These are phyloP conservation scores for Bufo bufo DNA, from an alignment of 2,113 vertebrate species.

Conservation along the genomic window DNA sequence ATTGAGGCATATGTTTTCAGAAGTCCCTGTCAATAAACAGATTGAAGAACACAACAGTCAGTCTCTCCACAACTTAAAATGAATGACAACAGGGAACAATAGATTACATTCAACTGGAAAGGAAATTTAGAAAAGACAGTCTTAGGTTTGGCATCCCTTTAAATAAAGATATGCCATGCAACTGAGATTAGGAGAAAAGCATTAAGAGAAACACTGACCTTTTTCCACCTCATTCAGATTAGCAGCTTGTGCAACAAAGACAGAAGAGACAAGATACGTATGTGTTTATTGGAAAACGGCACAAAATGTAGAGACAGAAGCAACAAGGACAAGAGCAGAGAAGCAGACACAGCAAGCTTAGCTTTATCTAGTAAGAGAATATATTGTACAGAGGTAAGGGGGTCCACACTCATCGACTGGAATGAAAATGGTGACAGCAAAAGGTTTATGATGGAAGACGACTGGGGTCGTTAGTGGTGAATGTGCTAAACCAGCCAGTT, in stretches of 20 bases:
- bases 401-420: slow-evolving; percentile 3
- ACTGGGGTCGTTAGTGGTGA: not conserved
- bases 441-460: not conserved
- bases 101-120: not conserved
- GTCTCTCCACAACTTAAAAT: not conserved
- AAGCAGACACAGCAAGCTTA: slow-evolving; percentile 11
- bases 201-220: slow-evolving; percentile 92
- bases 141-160: not conserved
- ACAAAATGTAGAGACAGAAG: slow-evolving; percentile 74
- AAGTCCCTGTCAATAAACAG: not conserved
- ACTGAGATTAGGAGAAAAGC: slow-evolving; percentile 58
- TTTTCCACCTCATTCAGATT: slow-evolving; percentile 99
- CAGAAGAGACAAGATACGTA: slow-evolving; percentile 86
- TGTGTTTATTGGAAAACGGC: slow-evolving; percentile 76
- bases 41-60: not conserved
- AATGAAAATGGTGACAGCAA: not conserved
- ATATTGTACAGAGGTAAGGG: not conserved
- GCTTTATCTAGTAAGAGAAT: not conserved
- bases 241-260: slow-evolving; percentile 92
- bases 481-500: not conserved
- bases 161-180: not conserved
- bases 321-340: slow-evolving; percentile 70
- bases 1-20: not conserved
- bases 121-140: not conserved
- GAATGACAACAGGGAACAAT: slow-evolving; percentile 3